phyloP scores from a whole-genome alignment of 2,888 invertebrate species.

The Creontiades dilutus region DNA sequence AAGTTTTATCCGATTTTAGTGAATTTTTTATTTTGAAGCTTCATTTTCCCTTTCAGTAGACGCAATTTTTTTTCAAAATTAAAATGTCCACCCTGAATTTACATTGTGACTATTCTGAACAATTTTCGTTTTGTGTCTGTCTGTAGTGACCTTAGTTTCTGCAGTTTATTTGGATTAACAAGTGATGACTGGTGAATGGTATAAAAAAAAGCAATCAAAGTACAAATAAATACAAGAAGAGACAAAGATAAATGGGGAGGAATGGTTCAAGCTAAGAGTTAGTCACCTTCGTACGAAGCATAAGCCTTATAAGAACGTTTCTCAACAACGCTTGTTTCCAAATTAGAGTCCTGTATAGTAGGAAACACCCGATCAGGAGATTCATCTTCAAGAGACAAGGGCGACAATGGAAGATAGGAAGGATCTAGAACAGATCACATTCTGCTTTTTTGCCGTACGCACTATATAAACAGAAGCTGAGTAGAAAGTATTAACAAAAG shows the following conservation, averaged over 20 bases:
- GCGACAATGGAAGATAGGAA: constrained; percentile 48
- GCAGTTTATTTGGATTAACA: no score
- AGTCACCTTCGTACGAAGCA: constrained; percentile 67
- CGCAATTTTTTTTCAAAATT: no score
- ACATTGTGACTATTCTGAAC: no score
- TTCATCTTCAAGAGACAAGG: constrained; percentile 43
- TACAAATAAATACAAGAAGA: background rate
- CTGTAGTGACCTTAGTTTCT: no score
- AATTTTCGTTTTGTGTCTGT: no score
- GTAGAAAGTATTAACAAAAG: background rate
- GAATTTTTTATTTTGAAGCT: no score
- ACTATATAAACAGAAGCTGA: constrained; percentile 25
- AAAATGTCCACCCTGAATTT: no score
- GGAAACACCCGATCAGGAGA: constrained; percentile 23
- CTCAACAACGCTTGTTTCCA: constrained; percentile 56
- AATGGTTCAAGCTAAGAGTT: background rate
- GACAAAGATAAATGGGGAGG: background rate
- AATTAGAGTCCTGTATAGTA: constrained; percentile 48
- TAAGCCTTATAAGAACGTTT: constrained; percentile 65
- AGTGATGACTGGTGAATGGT: no score
- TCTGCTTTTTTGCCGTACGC: constrained; percentile 58
- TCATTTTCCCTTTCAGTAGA: no score
- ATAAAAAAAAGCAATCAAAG: background rate
- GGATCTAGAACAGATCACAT: constrained; percentile 69
- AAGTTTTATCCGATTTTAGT: no score